Conservation (phyloP, 2,113 vertebrate genomes). For the Cavia porcellus region DNA sequence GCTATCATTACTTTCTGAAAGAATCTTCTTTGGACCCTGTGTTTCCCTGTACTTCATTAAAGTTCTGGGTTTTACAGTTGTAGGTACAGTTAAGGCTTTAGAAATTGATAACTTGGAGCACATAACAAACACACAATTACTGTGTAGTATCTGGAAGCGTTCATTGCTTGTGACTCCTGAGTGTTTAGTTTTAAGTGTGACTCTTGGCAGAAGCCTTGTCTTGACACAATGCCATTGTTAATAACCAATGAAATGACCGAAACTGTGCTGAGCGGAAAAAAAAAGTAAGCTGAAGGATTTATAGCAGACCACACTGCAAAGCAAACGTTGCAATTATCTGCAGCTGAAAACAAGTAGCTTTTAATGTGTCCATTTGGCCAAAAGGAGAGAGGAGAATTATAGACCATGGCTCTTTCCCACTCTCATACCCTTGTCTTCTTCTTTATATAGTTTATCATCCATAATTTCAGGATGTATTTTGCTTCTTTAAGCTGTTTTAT, state of each 20-base stretch:
- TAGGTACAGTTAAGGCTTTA: slow-evolving; percentile 18
- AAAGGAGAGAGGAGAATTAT: slow-evolving; percentile 93
- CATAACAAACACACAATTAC: slow-evolving; percentile 45
- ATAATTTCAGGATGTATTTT: slow-evolving; percentile 93
- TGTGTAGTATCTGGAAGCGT: slow-evolving; percentile 56
- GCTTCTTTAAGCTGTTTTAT: slow-evolving; percentile 94
- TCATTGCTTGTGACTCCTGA: slow-evolving; percentile 71
- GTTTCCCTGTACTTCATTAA: slow-evolving; percentile 5
- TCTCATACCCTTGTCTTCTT: slow-evolving; percentile 73
- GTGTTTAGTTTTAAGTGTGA: slow-evolving; percentile 75
- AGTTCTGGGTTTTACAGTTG: slow-evolving; percentile 51
- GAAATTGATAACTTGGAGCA: slow-evolving; percentile 7
- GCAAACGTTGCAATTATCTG: slow-evolving; percentile 94
- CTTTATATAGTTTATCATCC: slow-evolving; percentile 91
- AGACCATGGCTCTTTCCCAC: slow-evolving; percentile 88
- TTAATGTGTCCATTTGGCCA: slow-evolving; percentile 94
- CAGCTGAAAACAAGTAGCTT: slow-evolving; percentile 96
- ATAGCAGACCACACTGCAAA: slow-evolving; percentile 85
- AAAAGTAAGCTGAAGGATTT: slow-evolving; percentile 85
- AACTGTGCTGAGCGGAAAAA: slow-evolving; percentile 73
- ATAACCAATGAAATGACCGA: slow-evolving; percentile 84
- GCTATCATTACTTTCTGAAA: not conserved
- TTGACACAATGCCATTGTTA: slow-evolving; percentile 80
- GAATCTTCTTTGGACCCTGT: not conserved
- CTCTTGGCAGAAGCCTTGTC: slow-evolving; percentile 80